A percentile compares a stretch with the other conserved stretches of the same genome.
phyloP scores from a whole-genome alignment of 2,113 vertebrate genomes.

The Sminthopsis crassicaudata region DNA sequence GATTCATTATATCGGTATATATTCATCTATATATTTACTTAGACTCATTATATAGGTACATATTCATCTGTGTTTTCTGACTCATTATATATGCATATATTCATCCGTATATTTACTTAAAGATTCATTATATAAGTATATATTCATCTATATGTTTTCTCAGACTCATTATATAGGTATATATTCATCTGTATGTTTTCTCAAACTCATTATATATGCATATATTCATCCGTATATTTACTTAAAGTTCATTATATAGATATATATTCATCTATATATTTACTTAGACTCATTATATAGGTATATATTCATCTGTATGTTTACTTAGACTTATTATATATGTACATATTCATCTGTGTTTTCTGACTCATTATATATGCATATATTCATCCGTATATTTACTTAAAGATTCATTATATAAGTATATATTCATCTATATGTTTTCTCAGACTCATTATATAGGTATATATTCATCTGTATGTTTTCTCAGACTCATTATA shows the following conservation, averaged over 20 bases:
- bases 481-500: background rate
- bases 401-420: background rate
- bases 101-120: background rate
- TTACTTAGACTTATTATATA: too few relatives aligned
- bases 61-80: too few relatives aligned
- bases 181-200: background rate
- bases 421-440: background rate
- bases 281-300: too few relatives aligned
- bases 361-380: too few relatives aligned
- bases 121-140: background rate
- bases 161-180: background rate
- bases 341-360: too few relatives aligned
- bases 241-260: too few relatives aligned
- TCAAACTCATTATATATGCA: background rate
- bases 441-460: background rate
- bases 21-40: too few relatives aligned
- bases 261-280: too few relatives aligned
- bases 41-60: too few relatives aligned
- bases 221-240: background rate
- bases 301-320: too few relatives aligned
- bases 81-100: background rate
- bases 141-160: background rate
- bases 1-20: too few relatives aligned
- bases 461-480: background rate
- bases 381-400: background rate